Evolutionary conservation across 2,888 invertebrate genomes (phyloP).

Genomic region (Perizoma affinitatum): DNA sequence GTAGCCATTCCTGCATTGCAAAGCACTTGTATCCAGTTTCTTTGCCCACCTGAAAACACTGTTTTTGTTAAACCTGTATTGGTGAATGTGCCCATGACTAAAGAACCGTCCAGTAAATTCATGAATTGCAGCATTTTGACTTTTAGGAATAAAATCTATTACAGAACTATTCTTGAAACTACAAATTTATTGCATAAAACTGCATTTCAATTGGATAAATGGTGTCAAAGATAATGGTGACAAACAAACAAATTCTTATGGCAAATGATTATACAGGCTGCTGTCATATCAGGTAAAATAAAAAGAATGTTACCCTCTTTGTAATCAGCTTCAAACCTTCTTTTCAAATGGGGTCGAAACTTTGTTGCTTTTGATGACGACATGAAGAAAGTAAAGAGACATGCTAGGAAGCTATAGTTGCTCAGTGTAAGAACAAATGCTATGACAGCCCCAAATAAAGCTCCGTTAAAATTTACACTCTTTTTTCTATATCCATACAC

Average conservation of each 20-base stretch:
- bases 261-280: too few species aligned
- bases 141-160: too few species aligned
- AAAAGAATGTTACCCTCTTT: conserved; percentile 86
- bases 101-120: too few species aligned
- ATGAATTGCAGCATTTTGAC: too few species aligned
- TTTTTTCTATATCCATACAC: conserved; percentile 87
- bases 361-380: conserved; percentile 93
- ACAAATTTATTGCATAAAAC: too few species aligned
- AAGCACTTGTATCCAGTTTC: conserved; percentile 95
- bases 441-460: conserved; percentile 87
- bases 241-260: too few species aligned
- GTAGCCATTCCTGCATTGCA: conserved; percentile 96
- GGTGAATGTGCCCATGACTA: too few species aligned
- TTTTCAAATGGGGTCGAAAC: conserved; percentile 86
- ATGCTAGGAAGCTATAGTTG: conserved; percentile 89
- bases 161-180: too few species aligned
- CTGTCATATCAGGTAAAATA: too few species aligned
- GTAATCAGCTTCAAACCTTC: conserved; percentile 89
- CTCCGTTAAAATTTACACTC: conserved; percentile 89
- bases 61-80: too few species aligned
- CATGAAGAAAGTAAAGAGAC: conserved; percentile 90
- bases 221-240: too few species aligned
- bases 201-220: too few species aligned
- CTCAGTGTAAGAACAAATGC: conserved; percentile 91
- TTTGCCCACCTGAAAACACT: conserved; percentile 87